These are phyloP conservation scores for Delia radicum DNA, from an alignment of 1,140 invertebrate genomes.

Conservation along the genomic window DNA sequence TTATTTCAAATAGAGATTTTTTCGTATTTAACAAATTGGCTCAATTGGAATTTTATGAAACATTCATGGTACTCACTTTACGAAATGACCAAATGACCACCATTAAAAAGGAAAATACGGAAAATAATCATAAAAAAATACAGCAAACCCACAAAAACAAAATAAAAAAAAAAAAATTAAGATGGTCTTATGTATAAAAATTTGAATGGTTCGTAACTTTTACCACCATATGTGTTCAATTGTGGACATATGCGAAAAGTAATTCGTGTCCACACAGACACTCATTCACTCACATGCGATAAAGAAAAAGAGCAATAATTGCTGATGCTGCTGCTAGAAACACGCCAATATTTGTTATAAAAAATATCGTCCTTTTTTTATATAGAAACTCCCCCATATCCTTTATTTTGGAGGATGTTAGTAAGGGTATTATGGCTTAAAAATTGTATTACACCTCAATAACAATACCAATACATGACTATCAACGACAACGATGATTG, in stretches of 20 bases:
- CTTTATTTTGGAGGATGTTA: background rate
- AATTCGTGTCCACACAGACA: background rate
- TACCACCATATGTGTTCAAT: constrained; percentile 32
- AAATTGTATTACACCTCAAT: constrained; percentile 56
- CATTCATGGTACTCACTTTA: constrained; percentile 13
- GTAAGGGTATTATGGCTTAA: constrained; percentile 37
- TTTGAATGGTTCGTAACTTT: constrained; percentile 19
- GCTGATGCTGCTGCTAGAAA: background rate
- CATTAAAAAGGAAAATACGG: background rate
- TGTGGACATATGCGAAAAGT: constrained; percentile 26
- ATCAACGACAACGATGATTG: constrained; percentile 17
- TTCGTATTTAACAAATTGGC: constrained; percentile 31
- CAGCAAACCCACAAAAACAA: background rate
- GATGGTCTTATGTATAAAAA: constrained; percentile 7
- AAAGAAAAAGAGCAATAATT: background rate
- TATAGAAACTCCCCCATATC: background rate
- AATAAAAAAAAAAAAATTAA: background rate
- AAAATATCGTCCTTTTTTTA: background rate
- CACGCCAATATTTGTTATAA: background rate
- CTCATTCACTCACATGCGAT: background rate
- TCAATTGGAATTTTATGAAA: constrained; percentile 35
- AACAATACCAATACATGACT: constrained; percentile 53
- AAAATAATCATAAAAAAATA: background rate
- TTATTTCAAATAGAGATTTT: background rate
- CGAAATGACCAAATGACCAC: no score